A percentile compares a stretch with the other conserved stretches of the same genome.
phyloP scores from a whole-genome alignment of 2,113 vertebrate genomes.

The Tursiops truncatus region DNA sequence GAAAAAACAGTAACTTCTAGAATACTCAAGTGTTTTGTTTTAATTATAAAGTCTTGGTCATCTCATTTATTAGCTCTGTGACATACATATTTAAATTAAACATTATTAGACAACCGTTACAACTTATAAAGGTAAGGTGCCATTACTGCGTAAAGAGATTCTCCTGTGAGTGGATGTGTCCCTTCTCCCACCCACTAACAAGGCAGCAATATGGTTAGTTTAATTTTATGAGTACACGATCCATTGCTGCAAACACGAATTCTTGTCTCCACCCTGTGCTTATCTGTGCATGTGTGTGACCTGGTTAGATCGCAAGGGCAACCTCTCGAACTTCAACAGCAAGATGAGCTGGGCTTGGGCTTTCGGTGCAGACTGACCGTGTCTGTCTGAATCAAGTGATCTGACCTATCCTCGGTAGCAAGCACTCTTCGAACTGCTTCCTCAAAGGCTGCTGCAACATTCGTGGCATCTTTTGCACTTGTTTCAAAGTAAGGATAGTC shows the following conservation, averaged over 20 bases:
- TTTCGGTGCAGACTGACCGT: constrained; percentile 94
- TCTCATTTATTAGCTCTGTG: constrained; percentile 78
- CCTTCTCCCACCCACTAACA: constrained; percentile 66
- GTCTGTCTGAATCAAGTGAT: constrained; percentile 95
- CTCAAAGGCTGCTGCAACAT: constrained; percentile 94
- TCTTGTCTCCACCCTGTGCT: constrained; percentile 35
- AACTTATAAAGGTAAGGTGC: constrained; percentile 72
- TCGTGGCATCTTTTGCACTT: constrained; percentile 96
- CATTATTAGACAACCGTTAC: constrained; percentile 67
- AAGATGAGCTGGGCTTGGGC: constrained; percentile 89
- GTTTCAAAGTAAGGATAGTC: constrained; percentile 96
- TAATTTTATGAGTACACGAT: constrained; percentile 67
- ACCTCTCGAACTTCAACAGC: constrained; percentile 86
- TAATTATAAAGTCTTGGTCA: constrained; percentile 76
- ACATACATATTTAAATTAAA: constrained; percentile 79
- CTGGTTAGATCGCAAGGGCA: constrained; percentile 67
- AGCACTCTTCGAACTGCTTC: constrained; percentile 94
- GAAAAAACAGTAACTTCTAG: constrained; percentile 81
- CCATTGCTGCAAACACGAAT: constrained; percentile 21
- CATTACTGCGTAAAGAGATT: constrained; percentile 67
- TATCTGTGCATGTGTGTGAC: constrained; percentile 40
- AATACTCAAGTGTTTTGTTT: constrained; percentile 84
- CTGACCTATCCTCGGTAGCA: constrained; percentile 91
- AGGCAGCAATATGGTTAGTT: constrained; percentile 77
- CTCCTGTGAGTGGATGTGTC: constrained; percentile 55